Evolutionary conservation across 92 coral and sea anemone species (phyloP).

Genomic region (Pocillopora meandrina): DNA sequence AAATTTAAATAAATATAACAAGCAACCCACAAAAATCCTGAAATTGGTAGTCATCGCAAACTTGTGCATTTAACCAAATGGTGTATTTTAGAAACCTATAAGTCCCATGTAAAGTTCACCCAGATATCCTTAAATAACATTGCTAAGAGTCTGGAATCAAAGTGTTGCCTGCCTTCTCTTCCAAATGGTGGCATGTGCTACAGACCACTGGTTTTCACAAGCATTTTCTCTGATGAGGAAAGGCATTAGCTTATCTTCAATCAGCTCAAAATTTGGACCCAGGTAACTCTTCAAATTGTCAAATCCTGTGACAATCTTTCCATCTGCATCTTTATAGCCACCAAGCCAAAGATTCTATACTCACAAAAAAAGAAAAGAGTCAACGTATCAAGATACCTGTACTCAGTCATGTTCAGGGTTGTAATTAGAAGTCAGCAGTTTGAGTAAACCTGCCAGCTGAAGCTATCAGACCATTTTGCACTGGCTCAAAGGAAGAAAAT

Average conservation of each 20-base stretch:
- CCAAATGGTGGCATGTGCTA: constrained; percentile 68
- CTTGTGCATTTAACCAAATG: too few species aligned
- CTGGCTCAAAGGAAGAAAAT: too few species aligned
- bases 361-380: not conserved
- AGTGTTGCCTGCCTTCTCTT: constrained; percentile 39
- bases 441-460: too few species aligned
- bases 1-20: too few species aligned
- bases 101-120: too few species aligned
- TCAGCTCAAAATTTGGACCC: constrained; percentile 58
- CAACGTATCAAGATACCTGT: not conserved
- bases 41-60: too few species aligned
- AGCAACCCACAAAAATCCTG: too few species aligned
- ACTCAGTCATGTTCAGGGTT: too few species aligned
- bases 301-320: constrained; percentile 58
- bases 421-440: too few species aligned
- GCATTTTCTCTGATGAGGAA: constrained; percentile 73
- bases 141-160: not conserved
- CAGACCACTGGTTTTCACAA: constrained; percentile 68
- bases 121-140: not conserved
- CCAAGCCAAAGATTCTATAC: constrained; percentile 67
- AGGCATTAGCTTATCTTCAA: constrained; percentile 64
- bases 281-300: constrained; percentile 57
- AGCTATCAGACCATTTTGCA: too few species aligned
- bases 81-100: too few species aligned
- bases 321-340: constrained; percentile 64